Conservation (phyloP, 2,888 invertebrate species). For the Seira musarum region DNA sequence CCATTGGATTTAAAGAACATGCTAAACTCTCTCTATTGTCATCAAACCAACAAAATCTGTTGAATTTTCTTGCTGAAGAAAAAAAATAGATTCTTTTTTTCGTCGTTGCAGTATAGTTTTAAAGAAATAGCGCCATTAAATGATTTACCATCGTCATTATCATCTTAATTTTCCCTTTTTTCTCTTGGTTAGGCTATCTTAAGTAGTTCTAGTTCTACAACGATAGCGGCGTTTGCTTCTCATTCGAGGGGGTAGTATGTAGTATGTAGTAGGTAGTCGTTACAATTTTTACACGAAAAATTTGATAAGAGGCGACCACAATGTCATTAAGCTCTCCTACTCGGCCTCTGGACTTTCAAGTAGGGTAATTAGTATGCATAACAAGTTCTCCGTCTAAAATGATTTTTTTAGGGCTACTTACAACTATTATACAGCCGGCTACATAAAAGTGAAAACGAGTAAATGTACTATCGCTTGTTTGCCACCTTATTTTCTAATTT, state of each 20-base stretch:
- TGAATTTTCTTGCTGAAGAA: neutral
- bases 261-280: neutral
- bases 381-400: slow-evolving; percentile 6
- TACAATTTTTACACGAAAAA: neutral
- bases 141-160: neutral
- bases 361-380: slow-evolving; percentile 48
- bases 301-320: neutral
- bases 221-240: no score
- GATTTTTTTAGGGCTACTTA: slow-evolving; percentile 6
- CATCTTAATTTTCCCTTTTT: no score
- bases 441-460: no score
- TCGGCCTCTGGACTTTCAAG: slow-evolving; percentile 2
- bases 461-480: no score
- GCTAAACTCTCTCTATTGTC: neutral
- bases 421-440: no score
- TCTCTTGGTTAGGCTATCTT: no score
- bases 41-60: neutral
- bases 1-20: no score
- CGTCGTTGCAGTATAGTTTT: no score
- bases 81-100: no score
- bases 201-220: no score
- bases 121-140: neutral
- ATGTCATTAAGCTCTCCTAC: neutral
- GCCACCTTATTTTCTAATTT: no score
- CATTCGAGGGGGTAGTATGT: no score